These are phyloP conservation scores for Platypus cylindrus DNA, from an alignment of 2,888 invertebrate species.

Conservation along the genomic window DNA sequence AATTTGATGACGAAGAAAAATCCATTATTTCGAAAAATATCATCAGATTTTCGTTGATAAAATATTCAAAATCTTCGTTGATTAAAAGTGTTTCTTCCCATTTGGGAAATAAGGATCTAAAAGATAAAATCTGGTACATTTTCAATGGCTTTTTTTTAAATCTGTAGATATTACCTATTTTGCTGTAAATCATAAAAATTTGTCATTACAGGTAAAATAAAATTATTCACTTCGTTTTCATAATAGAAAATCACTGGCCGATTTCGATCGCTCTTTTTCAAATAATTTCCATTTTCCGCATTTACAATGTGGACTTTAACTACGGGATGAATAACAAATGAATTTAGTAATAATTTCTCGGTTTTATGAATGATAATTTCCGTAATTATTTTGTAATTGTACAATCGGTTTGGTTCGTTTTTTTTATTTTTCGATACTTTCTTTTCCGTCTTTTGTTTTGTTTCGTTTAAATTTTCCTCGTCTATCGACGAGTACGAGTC, in stretches of 20 bases:
- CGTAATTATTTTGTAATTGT: conserved; percentile 19
- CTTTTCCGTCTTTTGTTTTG: background rate
- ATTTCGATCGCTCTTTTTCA: conserved; percentile 36
- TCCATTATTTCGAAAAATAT: conserved; percentile 35
- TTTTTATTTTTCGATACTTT: background rate
- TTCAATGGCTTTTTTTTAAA: too few species aligned
- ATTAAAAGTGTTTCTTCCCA: conserved; percentile 57
- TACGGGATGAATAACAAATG: conserved; percentile 46
- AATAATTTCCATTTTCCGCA: conserved; percentile 40
- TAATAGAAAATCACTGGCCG: conserved; percentile 38
- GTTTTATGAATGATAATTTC: conserved; percentile 44
- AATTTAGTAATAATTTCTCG: conserved; percentile 46
- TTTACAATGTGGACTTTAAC: conserved; percentile 50
- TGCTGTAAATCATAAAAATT: conserved; percentile 46
- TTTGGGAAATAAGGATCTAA: conserved; percentile 33
- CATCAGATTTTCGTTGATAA: conserved; percentile 29
- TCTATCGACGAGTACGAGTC: too few species aligned
- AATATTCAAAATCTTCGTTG: conserved; percentile 40
- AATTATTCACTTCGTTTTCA: conserved; percentile 34
- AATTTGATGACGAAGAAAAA: conserved; percentile 5
- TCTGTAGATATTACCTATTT: conserved; percentile 35
- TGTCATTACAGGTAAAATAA: conserved; percentile 47
- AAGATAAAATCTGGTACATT: conserved; percentile 5
- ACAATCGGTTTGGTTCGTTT: background rate
- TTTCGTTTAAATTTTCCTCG: background rate